phyloP scores from a whole-genome alignment of 2,797 vertebrate species.

The Avahi laniger region DNA sequence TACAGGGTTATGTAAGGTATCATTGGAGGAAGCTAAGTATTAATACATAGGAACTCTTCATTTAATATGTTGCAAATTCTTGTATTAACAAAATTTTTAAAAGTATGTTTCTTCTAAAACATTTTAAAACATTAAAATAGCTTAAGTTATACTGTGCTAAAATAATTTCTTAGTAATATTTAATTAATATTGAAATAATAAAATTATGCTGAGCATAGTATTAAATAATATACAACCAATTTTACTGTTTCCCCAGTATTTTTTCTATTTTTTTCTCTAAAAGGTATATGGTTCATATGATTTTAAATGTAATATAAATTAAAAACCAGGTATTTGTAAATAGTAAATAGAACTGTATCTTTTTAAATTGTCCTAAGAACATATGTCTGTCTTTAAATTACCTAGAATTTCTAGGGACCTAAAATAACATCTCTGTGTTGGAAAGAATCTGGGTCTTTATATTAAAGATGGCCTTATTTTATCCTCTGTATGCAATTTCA shows the following conservation, averaged over 20 bases:
- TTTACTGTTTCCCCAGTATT: neutral
- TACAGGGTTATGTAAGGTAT: neutral
- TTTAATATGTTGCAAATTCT: neutral
- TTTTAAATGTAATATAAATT: neutral
- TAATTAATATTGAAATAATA: neutral
- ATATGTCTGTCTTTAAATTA: neutral
- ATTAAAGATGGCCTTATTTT: neutral
- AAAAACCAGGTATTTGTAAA: neutral
- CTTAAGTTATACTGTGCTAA: neutral
- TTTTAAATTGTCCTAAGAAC: neutral
- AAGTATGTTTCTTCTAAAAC: neutral
- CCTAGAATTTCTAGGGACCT: neutral
- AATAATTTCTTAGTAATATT: neutral
- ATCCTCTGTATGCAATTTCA: neutral
- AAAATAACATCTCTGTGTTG: neutral
- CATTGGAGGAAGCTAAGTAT: neutral
- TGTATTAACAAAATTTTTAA: neutral
- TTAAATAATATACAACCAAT: neutral
- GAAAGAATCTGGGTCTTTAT: neutral
- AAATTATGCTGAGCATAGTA: neutral
- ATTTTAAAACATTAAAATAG: neutral
- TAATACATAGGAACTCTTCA: neutral
- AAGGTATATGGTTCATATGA: neutral
- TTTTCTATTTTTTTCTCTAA: neutral
- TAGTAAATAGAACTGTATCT: neutral